A percentile compares a stretch with the other conserved stretches of the same genome.
Evolutionary conservation across 1,140 invertebrate species (phyloP).

Genomic region (Chymomyza costata): DNA sequence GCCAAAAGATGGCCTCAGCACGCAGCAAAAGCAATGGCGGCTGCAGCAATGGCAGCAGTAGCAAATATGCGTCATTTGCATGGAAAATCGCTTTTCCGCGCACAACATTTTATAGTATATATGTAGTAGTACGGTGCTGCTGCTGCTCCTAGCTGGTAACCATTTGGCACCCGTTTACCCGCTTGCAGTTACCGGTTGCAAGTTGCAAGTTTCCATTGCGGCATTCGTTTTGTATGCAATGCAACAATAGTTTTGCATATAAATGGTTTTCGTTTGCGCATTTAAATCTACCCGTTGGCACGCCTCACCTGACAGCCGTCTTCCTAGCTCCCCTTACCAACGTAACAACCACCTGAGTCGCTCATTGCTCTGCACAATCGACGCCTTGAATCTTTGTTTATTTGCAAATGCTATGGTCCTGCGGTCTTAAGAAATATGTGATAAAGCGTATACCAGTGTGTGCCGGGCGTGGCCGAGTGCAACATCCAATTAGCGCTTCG

Average conservation of each 20-base stretch:
- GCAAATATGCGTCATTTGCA: constrained; percentile 71
- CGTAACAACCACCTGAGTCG: background rate
- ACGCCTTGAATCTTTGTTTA: constrained; percentile 49
- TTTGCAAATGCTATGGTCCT: constrained; percentile 28
- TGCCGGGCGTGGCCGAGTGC: too few species aligned
- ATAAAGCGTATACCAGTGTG: too few species aligned
- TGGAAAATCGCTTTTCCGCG: constrained; percentile 60
- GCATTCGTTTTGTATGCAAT: constrained; percentile 67
- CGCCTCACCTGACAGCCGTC: background rate
- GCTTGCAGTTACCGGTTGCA: background rate
- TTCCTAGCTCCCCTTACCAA: background rate
- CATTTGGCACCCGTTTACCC: constrained; percentile 1
- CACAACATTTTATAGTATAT: constrained; percentile 45
- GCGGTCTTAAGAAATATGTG: constrained; percentile 32
- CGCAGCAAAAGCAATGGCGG: constrained; percentile 15
- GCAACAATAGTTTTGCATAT: constrained; percentile 75
- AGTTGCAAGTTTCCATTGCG: constrained; percentile 31
- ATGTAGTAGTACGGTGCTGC: too few species aligned
- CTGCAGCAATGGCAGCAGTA: constrained; percentile 22
- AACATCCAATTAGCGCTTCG: constrained; percentile 40
- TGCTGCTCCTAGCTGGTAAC: background rate
- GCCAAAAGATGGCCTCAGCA: constrained; percentile 48
- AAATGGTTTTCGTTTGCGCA: constrained; percentile 72
- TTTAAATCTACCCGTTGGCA: constrained; percentile 55
- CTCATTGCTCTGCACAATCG: constrained; percentile 31